Percentiles rank a stretch among this genome's conserved stretches.
Evolutionary conservation across 2,797 vertebrate species (phyloP).

Genomic region (Spatula versicolor): DNA sequence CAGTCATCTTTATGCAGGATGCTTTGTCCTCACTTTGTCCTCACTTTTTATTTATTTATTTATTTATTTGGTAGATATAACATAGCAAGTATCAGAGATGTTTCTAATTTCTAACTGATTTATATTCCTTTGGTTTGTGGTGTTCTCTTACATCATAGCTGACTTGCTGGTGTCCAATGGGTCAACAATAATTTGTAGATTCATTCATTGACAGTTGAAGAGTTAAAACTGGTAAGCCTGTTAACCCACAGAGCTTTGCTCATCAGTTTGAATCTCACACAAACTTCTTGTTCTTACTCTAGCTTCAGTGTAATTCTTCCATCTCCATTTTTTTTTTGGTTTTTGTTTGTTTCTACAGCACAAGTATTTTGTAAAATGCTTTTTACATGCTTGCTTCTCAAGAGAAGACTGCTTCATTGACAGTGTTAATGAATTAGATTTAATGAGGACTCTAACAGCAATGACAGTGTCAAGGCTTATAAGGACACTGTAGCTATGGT

Average conservation of each 20-base stretch:
- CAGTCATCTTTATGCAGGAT: neutral
- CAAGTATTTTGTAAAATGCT: neutral
- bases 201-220: neutral
- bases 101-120: neutral
- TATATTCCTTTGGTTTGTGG: neutral
- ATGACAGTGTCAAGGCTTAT: neutral
- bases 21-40: neutral
- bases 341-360: neutral
- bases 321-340: neutral
- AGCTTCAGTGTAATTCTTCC: neutral
- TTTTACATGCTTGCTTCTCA: neutral
- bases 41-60: neutral
- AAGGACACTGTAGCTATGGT: neutral
- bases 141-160: neutral
- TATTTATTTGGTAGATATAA: neutral
- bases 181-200: neutral
- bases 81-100: neutral
- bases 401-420: neutral
- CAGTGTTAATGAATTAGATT: constrained; percentile 21
- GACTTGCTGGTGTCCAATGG: neutral
- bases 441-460: constrained; percentile 30
- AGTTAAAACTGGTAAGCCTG: neutral
- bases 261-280: neutral
- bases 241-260: neutral
- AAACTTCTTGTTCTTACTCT: neutral